phyloP scores from a whole-genome alignment of 2,888 invertebrate genomes.

The Pyralis farinalis region DNA sequence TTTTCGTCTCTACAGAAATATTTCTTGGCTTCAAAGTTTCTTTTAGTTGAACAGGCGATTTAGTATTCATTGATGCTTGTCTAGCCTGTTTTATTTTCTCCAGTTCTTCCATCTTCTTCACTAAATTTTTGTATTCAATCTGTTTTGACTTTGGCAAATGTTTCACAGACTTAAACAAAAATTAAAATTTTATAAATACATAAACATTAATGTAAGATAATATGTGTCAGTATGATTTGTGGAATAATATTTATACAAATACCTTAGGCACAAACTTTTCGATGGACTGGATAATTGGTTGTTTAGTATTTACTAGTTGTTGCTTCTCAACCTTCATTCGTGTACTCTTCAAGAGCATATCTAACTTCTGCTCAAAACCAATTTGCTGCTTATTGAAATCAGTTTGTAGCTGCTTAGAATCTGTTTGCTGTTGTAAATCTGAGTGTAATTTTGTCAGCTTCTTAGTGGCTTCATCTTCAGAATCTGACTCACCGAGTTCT shows the following conservation, averaged over 20 bases:
- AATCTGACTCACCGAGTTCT: constrained; percentile 66
- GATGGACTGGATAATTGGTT: constrained; percentile 38
- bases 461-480: constrained; percentile 74
- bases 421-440: constrained; percentile 50
- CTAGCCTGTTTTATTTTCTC: constrained; percentile 70
- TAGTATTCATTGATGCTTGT: constrained; percentile 42
- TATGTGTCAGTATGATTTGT: constrained; percentile 2
- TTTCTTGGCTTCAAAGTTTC: constrained; percentile 62
- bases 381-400: constrained; percentile 54
- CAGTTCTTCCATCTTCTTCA: constrained; percentile 72
- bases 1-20: constrained; percentile 32
- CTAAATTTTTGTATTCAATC: constrained; percentile 69
- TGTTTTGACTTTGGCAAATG: constrained; percentile 73
- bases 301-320: constrained; percentile 46
- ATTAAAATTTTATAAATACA: constrained; percentile 2
- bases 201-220: not conserved
- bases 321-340: constrained; percentile 63
- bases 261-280: constrained; percentile 72
- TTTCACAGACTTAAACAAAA: constrained; percentile 54
- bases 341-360: constrained; percentile 64
- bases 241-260: not conserved
- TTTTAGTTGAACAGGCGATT: constrained; percentile 30
- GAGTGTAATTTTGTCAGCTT: constrained; percentile 75
- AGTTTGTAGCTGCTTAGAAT: constrained; percentile 51
- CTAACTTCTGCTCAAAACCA: constrained; percentile 70